These are phyloP conservation scores for Idaea straminata DNA, from an alignment of 2,888 invertebrate species.

Conservation along the genomic window DNA sequence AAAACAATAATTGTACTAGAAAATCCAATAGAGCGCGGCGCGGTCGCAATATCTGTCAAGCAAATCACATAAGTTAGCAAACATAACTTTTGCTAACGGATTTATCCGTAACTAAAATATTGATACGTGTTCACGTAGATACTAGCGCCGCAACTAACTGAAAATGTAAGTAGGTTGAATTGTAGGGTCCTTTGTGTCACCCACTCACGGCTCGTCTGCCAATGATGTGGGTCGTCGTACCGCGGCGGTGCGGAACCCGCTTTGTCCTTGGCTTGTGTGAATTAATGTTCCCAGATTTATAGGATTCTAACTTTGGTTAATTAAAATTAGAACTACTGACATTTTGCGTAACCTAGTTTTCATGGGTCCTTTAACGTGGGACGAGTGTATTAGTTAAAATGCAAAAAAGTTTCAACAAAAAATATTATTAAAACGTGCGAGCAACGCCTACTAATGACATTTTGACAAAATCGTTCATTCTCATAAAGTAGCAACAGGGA, in stretches of 20 bases:
- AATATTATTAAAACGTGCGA: neutral
- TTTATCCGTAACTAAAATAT: neutral
- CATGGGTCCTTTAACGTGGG: constrained; percentile 5
- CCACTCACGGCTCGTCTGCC: constrained; percentile 27
- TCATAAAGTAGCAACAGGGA: neutral
- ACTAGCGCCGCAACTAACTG: neutral
- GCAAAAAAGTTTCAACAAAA: neutral
- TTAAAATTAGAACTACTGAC: constrained; percentile 6
- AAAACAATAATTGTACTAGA: neutral
- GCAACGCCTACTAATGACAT: neutral
- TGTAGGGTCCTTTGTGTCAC: constrained; percentile 10
- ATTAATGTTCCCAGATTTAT: constrained; percentile 1
- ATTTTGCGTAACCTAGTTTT: constrained; percentile 11
- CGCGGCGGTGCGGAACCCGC: constrained; percentile 16
- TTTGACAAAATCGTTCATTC: neutral
- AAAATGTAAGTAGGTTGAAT: constrained; percentile 1
- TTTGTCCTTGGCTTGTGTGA: constrained; percentile 11
- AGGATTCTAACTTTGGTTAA: constrained; percentile 14
- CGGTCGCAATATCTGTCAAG: constrained; percentile 29
- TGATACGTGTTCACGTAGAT: neutral
- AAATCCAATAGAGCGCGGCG: constrained; percentile 10
- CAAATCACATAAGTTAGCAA: neutral
- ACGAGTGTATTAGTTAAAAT: constrained; percentile 2
- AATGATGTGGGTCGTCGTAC: constrained; percentile 30
- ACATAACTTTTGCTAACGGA: neutral